These are phyloP conservation scores for Prunella strophiata DNA, from an alignment of 2,797 vertebrate genomes.

Conservation along the genomic window DNA sequence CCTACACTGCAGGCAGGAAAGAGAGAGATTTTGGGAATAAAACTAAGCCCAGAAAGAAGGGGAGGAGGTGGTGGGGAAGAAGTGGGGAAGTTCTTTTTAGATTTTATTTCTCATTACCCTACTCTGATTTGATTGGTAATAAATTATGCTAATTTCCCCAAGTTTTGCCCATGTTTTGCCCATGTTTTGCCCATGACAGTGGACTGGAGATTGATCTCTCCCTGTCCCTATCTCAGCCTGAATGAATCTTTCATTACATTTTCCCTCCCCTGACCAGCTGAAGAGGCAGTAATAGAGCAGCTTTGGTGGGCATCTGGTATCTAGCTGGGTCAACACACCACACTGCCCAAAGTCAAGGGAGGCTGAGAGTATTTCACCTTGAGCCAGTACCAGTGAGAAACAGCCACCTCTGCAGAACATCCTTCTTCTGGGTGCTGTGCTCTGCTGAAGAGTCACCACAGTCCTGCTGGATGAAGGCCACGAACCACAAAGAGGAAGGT, in stretches of 20 bases:
- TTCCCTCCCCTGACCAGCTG: background rate
- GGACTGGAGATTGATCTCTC: background rate
- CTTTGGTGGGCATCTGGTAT: background rate
- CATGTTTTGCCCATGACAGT: background rate
- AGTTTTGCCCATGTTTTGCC: background rate
- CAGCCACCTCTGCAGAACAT: background rate
- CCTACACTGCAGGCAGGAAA: background rate
- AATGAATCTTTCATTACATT: background rate
- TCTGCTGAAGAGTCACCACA: background rate
- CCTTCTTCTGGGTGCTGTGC: background rate
- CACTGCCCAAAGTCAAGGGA: background rate
- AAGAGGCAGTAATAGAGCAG: background rate
- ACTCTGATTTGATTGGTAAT: background rate
- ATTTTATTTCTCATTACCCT: background rate
- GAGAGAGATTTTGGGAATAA: background rate
- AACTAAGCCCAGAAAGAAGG: background rate
- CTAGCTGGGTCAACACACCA: background rate
- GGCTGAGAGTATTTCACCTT: background rate
- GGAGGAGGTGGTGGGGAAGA: fast-evolving
- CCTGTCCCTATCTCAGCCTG: background rate
- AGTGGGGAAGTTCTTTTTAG: background rate
- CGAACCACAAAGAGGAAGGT: background rate
- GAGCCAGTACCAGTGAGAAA: background rate
- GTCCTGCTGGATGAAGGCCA: background rate
- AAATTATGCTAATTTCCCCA: background rate